phyloP scores from a whole-genome alignment of 2,113 vertebrate genomes.

The Myrmophylax atrothorax region DNA sequence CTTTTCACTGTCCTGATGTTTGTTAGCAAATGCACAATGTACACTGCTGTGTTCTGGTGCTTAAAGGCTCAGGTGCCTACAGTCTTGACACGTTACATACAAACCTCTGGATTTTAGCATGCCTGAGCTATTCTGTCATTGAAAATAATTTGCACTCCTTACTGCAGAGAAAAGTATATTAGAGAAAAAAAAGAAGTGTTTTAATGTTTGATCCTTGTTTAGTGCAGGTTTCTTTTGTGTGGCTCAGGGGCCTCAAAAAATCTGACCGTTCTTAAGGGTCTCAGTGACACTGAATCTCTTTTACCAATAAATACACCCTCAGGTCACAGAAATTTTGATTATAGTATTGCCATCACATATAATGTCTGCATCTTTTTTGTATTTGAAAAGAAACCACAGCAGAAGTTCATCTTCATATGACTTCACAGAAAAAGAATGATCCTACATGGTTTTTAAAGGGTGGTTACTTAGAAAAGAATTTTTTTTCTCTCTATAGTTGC shows the following conservation, averaged over 20 bases:
- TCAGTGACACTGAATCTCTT: not conserved
- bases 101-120: not conserved
- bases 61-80: not conserved
- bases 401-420: not conserved
- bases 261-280: not conserved
- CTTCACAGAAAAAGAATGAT: not conserved
- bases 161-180: not conserved
- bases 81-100: rapidly evolving
- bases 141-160: not conserved
- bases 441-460: not conserved
- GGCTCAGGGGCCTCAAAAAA: not conserved
- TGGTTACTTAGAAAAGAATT: not conserved
- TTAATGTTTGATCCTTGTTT: not conserved
- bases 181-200: not conserved
- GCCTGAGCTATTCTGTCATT: not conserved
- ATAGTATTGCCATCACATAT: not conserved
- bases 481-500: not conserved
- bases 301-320: not conserved
- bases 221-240: not conserved
- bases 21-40: not conserved
- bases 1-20: not conserved
- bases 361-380: not conserved
- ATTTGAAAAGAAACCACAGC: not conserved
- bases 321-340: not conserved
- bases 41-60: not conserved